These are phyloP conservation scores for Lacanobia wlatinum DNA, from an alignment of 2,888 invertebrate genomes.

Conservation along the genomic window DNA sequence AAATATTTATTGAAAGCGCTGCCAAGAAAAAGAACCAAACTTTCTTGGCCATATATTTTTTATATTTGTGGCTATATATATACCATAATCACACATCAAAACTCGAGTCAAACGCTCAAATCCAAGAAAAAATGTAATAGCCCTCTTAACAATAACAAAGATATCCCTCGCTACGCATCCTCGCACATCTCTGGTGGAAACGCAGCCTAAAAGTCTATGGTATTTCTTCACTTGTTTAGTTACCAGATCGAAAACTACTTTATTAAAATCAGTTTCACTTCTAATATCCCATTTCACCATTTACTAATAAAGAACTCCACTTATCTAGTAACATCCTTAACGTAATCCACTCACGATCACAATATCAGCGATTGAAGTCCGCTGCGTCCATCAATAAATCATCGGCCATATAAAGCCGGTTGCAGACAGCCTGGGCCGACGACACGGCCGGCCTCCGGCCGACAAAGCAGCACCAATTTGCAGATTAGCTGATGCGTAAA, in stretches of 20 bases:
- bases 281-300: slow-evolving; percentile 12
- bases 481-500: slow-evolving; percentile 88
- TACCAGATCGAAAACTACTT: neutral
- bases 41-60: too few species aligned
- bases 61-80: too few species aligned
- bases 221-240: neutral
- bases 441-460: slow-evolving; percentile 74
- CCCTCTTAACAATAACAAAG: too few species aligned
- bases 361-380: slow-evolving; percentile 49
- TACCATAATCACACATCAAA: too few species aligned
- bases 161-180: too few species aligned
- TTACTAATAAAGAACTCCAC: slow-evolving; percentile 32
- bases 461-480: slow-evolving; percentile 89
- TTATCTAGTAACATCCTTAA: slow-evolving; percentile 40
- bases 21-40: too few species aligned
- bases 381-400: slow-evolving; percentile 55
- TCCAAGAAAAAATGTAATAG: too few species aligned
- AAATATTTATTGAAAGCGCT: too few species aligned
- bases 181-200: too few species aligned
- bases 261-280: neutral
- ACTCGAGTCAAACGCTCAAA: too few species aligned
- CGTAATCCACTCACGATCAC: slow-evolving; percentile 37
- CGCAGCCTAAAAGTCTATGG: neutral
- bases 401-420: slow-evolving; percentile 67
- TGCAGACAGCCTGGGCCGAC: slow-evolving; percentile 72